Percentiles rank a stretch among this genome's conserved stretches.
Conservation (phyloP, 2,113 vertebrate species). For the Arvicanthis niloticus region DNA sequence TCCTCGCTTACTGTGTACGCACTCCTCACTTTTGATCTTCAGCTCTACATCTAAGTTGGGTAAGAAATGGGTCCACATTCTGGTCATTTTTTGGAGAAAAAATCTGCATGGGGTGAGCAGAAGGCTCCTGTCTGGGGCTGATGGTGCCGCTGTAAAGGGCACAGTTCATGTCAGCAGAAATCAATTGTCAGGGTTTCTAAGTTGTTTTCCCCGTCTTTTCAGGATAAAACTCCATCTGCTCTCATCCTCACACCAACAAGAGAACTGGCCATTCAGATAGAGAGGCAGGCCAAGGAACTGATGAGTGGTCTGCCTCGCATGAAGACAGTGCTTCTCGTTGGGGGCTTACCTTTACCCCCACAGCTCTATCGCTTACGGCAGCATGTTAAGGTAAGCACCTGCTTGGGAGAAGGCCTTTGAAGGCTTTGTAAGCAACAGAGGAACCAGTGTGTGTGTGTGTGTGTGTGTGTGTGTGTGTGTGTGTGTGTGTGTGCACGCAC, state of each 20-base stretch:
- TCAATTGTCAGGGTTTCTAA: background rate
- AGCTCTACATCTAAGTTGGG: background rate
- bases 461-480: background rate
- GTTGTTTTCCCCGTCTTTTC: background rate
- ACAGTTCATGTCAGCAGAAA: accelerated
- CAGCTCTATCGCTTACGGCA: constrained; percentile 95
- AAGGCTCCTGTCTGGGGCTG: background rate
- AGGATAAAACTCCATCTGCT: constrained; percentile 87
- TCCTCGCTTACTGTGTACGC: accelerated
- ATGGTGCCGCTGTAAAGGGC: background rate
- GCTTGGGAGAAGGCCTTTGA: accelerated
- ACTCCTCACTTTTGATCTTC: background rate
- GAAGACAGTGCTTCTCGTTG: constrained; percentile 95
- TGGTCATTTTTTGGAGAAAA: background rate
- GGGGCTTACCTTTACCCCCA: constrained; percentile 94
- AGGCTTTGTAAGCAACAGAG: background rate
- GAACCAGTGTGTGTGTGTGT: background rate
- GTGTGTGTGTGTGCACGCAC: accelerated
- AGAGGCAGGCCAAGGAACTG: constrained; percentile 95
- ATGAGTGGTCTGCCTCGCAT: constrained; percentile 93
- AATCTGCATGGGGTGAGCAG: background rate
- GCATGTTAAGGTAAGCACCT: constrained; percentile 91
- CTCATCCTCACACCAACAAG: constrained; percentile 96
- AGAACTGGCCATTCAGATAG: constrained; percentile 97
- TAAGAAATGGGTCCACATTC: background rate